Evolutionary conservation across 2,797 vertebrate genomes (phyloP).

Genomic region (Euthynnus affinis): DNA sequence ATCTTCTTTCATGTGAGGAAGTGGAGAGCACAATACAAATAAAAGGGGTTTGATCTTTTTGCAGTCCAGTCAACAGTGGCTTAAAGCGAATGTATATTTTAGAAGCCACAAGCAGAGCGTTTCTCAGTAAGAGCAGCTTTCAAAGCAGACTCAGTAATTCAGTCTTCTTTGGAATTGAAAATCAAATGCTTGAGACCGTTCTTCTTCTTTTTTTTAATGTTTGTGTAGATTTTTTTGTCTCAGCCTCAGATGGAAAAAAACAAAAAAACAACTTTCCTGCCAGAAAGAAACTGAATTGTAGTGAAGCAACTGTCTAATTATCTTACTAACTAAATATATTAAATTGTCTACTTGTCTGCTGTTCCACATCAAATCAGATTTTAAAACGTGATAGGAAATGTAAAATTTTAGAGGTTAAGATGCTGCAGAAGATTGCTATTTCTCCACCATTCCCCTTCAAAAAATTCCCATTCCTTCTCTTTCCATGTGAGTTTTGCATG

Average conservation of each 20-base stretch:
- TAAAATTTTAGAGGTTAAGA: neutral
- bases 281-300: no score
- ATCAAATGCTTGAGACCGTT: neutral
- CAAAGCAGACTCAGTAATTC: neutral
- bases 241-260: no score
- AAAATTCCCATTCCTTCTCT: neutral
- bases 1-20: slow-evolving; percentile 51
- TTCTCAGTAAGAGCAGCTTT: slow-evolving; percentile 7
- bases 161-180: neutral
- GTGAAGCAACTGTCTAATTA: no score
- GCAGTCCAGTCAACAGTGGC: slow-evolving; percentile 6
- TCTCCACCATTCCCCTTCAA: neutral
- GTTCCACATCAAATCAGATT: neutral
- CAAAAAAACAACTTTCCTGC: no score
- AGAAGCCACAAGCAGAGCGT: slow-evolving; percentile 4
- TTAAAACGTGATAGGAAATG: neutral
- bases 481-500: slow-evolving; percentile 20
- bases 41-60: slow-evolving; percentile 7
- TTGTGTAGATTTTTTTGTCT: neutral
- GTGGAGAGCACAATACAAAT: slow-evolving; percentile 42
- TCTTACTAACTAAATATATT: no score
- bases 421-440: neutral
- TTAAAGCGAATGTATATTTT: slow-evolving; percentile 30
- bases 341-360: neutral
- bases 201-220: neutral